A percentile compares a stretch with the other conserved stretches of the same genome.
These are phyloP conservation scores for Lepeophtheirus nordmannii DNA, from an alignment of 2,888 invertebrate species.

Conservation along the genomic window DNA sequence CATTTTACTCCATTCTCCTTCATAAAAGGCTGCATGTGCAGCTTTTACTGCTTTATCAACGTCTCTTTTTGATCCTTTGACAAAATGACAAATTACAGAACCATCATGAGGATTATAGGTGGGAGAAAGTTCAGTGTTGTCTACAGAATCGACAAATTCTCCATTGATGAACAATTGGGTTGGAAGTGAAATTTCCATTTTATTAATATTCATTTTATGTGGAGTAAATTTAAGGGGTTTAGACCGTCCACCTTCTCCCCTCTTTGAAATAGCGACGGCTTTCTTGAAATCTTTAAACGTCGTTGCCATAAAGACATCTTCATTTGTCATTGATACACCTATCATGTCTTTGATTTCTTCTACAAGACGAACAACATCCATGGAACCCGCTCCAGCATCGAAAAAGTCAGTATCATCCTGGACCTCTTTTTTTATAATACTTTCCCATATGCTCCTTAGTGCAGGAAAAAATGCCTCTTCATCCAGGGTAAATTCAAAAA, in stretches of 20 bases:
- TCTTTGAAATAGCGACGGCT: conserved; percentile 25
- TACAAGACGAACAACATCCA: conserved; percentile 69
- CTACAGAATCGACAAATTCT: conserved; percentile 52
- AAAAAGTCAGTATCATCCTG: conserved; percentile 78
- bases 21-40: conserved; percentile 69
- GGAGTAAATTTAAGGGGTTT: conserved; percentile 46
- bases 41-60: conserved; percentile 74
- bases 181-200: conserved; percentile 66
- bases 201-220: conserved; percentile 60
- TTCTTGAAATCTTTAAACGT: conserved; percentile 24
- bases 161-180: conserved; percentile 64
- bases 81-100: conserved; percentile 39
- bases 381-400: conserved; percentile 83
- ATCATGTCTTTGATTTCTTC: conserved; percentile 52
- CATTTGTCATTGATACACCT: conserved; percentile 61
- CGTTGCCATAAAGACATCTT: conserved; percentile 83
- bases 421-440: conserved; percentile 59
- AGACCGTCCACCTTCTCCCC: conserved; percentile 27
- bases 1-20: conserved; percentile 84
- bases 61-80: conserved; percentile 56
- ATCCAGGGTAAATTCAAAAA: conserved; percentile 50
- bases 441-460: conserved; percentile 58
- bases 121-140: conserved; percentile 46
- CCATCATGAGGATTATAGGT: conserved; percentile 44
- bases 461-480: conserved; percentile 53